Evolutionary conservation across 2,113 vertebrate species (phyloP), one percentile per base, ranked within the genome.

Genomic region (mouse (Mus musculus)): DNA sequence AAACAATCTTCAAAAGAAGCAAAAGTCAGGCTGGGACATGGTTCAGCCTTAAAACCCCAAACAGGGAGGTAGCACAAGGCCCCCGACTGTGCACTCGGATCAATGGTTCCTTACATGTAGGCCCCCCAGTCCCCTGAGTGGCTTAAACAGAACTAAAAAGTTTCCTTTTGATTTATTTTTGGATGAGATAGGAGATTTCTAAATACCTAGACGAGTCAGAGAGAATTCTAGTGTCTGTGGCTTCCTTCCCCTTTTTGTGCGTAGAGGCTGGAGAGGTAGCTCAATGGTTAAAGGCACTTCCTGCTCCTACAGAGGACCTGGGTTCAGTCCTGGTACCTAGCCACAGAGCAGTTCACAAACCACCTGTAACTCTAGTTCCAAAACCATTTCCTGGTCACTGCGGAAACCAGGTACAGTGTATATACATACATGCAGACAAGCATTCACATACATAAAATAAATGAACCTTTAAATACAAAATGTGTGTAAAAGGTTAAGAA

Each of bases 151-250:
- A n/a, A 94, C 88, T 59, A 0, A 5, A 86, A 54, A 72, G 11
- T n/a, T 77, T 89, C 77, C 46, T 87, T 88, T 39, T n/a, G 30
- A 65, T 89, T 89, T 95, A 92, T 86, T 90, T 95, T 28, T 72
- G 36, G 73, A 84, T 91, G 46, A 82, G 39, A 88, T 93, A 85
- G 0, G 46, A 72, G 24, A 61, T 90, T 80, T 73, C 39, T 42
- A 91, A 86, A 63, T 9, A 7, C 52, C 78, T 39, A 87, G n/a
- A 30, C 65, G 8, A 24, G 52, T 24, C 65, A 56, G 95, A 93
- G 81, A 63, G 94, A 94, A 63, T 71, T 13, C 46, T 80, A 88
- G 75, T 49, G 63, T 52, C 49, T 80, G 24, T 69, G 24, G 76
- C 71, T 93, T 90, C 52, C 56, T n/a, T 26, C 12, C 49, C 26